A percentile compares a stretch with the other conserved stretches of the same genome.
These are phyloP conservation scores for Pollachius pollachius DNA, from an alignment of 2,113 vertebrate genomes.

Conservation along the genomic window DNA sequence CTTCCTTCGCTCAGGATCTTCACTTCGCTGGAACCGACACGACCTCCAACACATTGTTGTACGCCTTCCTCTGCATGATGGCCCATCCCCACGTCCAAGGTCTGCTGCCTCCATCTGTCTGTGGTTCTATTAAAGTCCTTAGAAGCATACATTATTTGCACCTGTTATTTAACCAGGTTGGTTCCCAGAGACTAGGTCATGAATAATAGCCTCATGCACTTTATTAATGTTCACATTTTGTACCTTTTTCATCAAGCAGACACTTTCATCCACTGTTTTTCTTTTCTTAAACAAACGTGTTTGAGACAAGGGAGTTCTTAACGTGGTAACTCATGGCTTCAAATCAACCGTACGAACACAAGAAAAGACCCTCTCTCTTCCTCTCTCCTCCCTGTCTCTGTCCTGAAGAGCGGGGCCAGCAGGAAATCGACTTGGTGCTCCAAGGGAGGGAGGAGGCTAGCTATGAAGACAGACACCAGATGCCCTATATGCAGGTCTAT, in stretches of 20 bases:
- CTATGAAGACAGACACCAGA: slow-evolving; percentile 41
- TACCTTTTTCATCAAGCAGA: no score
- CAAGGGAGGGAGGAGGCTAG: slow-evolving; percentile 15
- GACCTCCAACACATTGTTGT: slow-evolving; percentile 19
- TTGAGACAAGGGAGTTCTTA: no score
- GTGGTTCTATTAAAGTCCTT: neutral
- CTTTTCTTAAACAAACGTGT: no score
- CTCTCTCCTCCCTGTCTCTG: neutral
- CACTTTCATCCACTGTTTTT: no score
- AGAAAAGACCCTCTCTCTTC: no score
- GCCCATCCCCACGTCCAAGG: slow-evolving; percentile 14
- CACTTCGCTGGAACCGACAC: slow-evolving; percentile 24
- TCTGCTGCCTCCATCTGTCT: neutral
- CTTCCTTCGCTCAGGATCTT: slow-evolving; percentile 10
- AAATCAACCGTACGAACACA: no score
- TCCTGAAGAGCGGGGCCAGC: slow-evolving; percentile 33
- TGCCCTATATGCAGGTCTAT: slow-evolving; percentile 28
- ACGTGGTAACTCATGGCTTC: no score
- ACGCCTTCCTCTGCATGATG: slow-evolving; percentile 9
- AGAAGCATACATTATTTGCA: neutral
- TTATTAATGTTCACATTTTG: no score
- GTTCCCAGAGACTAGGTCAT: no score
- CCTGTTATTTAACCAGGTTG: no score
- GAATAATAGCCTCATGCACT: no score
- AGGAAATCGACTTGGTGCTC: slow-evolving; percentile 35